Conservation (phyloP, 2,888 invertebrate genomes). For the Sympetrum striolatum region DNA sequence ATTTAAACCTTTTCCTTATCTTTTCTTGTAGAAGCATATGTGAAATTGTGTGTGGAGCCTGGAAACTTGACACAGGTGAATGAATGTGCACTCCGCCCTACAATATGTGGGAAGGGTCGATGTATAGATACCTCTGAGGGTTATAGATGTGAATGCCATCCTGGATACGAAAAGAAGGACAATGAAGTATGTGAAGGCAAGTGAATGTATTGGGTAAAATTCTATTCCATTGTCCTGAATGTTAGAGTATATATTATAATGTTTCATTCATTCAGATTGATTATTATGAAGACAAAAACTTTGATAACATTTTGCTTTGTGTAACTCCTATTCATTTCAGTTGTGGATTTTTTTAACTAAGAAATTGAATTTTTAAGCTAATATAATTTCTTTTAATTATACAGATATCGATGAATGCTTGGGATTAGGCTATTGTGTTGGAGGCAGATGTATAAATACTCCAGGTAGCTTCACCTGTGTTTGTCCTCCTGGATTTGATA, state of each 20-base stretch:
- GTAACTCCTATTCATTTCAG: no score
- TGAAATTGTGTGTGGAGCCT: slow-evolving; percentile 63
- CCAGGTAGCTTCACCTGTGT: slow-evolving; percentile 76
- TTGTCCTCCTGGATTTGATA: slow-evolving; percentile 81
- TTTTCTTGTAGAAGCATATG: slow-evolving; percentile 65
- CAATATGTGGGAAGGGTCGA: slow-evolving; percentile 76
- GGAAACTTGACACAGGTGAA: slow-evolving; percentile 61
- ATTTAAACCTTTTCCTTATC: slow-evolving; percentile 31
- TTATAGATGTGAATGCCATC: slow-evolving; percentile 79
- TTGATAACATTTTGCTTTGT: no score
- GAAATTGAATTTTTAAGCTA: neutral
- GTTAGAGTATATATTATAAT: neutral
- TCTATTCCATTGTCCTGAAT: neutral
- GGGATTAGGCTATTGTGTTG: slow-evolving; percentile 72
- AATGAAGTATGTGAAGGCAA: slow-evolving; percentile 64
- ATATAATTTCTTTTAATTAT: slow-evolving; percentile 53
- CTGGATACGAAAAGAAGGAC: slow-evolving; percentile 64
- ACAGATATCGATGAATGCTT: slow-evolving; percentile 84
- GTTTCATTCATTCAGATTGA: neutral
- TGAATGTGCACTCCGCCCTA: slow-evolving; percentile 77
- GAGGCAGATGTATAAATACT: slow-evolving; percentile 77
- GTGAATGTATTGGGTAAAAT: neutral
- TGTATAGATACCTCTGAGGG: slow-evolving; percentile 78
- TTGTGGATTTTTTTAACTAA: no score
- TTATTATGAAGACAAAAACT: neutral